A percentile compares a stretch with the other conserved stretches of the same genome.
These are phyloP conservation scores for Entelurus aequoreus DNA, from an alignment of 2,113 vertebrate genomes.

Conservation along the genomic window DNA sequence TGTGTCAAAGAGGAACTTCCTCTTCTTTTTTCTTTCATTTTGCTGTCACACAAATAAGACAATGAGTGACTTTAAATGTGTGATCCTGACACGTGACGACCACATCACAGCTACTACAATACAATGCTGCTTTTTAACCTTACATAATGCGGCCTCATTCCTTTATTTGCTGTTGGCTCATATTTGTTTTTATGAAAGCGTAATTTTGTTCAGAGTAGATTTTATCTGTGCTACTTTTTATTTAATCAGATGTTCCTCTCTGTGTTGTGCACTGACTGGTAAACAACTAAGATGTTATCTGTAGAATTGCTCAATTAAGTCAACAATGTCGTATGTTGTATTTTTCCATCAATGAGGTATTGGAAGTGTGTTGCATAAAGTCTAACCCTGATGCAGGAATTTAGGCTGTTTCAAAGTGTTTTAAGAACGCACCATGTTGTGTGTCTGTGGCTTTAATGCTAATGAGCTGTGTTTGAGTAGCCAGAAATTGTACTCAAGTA, in stretches of 20 bases:
- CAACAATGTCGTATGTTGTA: not conserved
- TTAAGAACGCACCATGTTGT: too few relatives aligned
- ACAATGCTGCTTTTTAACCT: not conserved
- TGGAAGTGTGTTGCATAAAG: too few relatives aligned
- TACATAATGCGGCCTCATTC: not conserved
- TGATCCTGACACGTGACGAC: not conserved
- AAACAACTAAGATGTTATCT: not conserved
- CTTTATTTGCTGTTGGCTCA: not conserved
- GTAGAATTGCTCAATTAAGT: not conserved
- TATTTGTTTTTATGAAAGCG: not conserved
- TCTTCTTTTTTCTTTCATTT: constrained; percentile 24
- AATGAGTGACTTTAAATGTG: constrained; percentile 10
- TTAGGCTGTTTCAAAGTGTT: too few relatives aligned
- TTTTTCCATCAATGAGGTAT: not conserved
- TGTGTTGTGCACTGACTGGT: not conserved
- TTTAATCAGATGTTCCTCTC: not conserved
- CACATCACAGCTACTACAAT: constrained; percentile 2
- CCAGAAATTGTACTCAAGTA: too few relatives aligned
- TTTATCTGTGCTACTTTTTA: not conserved
- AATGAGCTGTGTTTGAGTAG: too few relatives aligned
- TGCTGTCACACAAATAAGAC: constrained; percentile 29
- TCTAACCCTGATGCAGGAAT: too few relatives aligned
- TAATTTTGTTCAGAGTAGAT: not conserved
- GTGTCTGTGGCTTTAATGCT: too few relatives aligned
- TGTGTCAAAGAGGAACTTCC: constrained; percentile 48